Conservation (phyloP, 2,888 invertebrate species). For the Troilus luridus region DNA sequence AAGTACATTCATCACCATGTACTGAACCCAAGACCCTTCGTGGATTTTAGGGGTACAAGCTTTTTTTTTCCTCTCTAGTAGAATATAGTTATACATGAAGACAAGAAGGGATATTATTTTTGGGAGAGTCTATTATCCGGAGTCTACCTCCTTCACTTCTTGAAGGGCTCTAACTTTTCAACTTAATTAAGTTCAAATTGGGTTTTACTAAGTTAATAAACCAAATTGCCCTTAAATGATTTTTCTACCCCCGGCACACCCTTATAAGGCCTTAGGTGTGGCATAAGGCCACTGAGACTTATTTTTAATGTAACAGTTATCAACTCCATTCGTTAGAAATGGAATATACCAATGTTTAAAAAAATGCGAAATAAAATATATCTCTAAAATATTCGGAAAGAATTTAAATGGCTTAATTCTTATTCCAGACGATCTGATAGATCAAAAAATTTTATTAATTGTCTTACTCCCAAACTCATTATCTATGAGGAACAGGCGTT, state of each 20-base stretch:
- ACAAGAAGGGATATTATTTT: constrained; percentile 1
- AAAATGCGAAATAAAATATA: not conserved
- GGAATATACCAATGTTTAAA: not conserved
- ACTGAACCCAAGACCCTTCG: too few relatives aligned
- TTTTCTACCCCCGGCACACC: not conserved
- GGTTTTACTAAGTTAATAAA: not conserved
- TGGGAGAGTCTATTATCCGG: constrained; percentile 4
- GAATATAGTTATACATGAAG: not conserved
- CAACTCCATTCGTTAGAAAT: not conserved
- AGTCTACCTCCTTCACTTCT: not conserved
- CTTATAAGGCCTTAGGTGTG: not conserved
- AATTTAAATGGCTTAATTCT: too few relatives aligned
- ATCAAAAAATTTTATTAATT: too few relatives aligned
- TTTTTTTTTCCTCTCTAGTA: not conserved
- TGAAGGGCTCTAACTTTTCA: constrained; percentile 30
- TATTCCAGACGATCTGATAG: too few relatives aligned
- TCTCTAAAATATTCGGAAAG: too few relatives aligned
- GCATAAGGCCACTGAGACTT: not conserved
- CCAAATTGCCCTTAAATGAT: constrained; percentile 40
- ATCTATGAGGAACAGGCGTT: too few relatives aligned
- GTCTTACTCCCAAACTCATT: too few relatives aligned
- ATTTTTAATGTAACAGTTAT: not conserved
- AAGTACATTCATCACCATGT: too few relatives aligned
- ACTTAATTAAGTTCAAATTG: constrained; percentile 34
- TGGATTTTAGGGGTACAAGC: too few relatives aligned